Evolutionary conservation across 2,888 invertebrate species (phyloP), one percentile per base, ranked within the genome.

Genomic region (Plutella xylostella): DNA sequence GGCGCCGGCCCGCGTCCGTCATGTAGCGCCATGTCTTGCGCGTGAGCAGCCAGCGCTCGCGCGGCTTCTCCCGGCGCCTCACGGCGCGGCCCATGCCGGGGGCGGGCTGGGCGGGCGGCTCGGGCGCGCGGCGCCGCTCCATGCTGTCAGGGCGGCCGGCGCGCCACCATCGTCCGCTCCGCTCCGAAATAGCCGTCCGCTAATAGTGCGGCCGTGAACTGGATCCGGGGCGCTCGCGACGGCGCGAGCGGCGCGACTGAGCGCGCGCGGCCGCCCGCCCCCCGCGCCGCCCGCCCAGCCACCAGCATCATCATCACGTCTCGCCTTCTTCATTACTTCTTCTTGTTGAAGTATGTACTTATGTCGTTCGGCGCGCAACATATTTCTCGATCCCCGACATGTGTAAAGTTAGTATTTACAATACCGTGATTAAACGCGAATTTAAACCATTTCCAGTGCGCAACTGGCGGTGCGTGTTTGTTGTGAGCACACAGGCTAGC

Each of bases 21-120:
- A 95, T 95, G 72, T 94, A 94, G 58, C 93, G 86, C 94, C 94
- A 94, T 40, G 94, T 94, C 77, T 95, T 94, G 48, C 94, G 85
- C 37, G 94, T 94, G 48, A 94, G 85, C 48, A 94, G 85, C 94
- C 94, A 95, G 70, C 94, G 87, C 72, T 94, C 94, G 64, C 91
- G 90, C 57, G 86, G 77, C 64, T 86, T 86, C 46, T 85, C 76
- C 42, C 87, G 83, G 55, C 86, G 87, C 47, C 87, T 77, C 57
- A 85, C 76, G 41, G 85, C 76, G 63, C 84, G 85, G 50, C 87
- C 88, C 86, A 88, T 89, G 55, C 82, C 85, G 49, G 76, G 65
- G 61, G 85, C 75, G 82, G 60, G 83, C 72, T 66, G 75, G 80
- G 65, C 33, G 65, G 55, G 45, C 54, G 68, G 67, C 64, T 60